A percentile compares a stretch with the other conserved stretches of the same genome.
Evolutionary conservation across 2,113 vertebrate genomes (phyloP).

Genomic region (Stigmatopora nigra): DNA sequence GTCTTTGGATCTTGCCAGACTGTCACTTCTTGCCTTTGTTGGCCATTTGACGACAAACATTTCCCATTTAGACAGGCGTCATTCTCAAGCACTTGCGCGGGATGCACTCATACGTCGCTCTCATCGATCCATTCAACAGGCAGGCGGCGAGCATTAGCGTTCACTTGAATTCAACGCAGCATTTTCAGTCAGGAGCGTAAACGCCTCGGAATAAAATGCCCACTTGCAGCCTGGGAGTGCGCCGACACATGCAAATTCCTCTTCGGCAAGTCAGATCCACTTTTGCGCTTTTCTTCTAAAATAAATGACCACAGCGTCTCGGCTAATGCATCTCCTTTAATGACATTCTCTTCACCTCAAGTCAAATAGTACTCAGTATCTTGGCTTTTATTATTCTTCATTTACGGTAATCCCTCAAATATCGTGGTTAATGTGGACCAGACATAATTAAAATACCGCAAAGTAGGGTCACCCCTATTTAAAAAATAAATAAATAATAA

Average conservation of each 20-base stretch:
- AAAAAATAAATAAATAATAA: no score
- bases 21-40: background rate
- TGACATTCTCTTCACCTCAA: slow-evolving; percentile 24
- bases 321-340: slow-evolving; percentile 51
- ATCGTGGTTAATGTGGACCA: no score
- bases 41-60: background rate
- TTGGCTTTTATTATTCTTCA: slow-evolving; percentile 37
- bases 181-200: slow-evolving; percentile 35
- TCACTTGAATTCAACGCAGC: slow-evolving; percentile 49
- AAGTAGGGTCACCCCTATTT: no score
- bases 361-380: slow-evolving; percentile 54
- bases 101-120: slow-evolving; percentile 58
- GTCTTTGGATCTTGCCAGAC: no score
- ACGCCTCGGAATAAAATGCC: slow-evolving; percentile 12
- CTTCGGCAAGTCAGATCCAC: slow-evolving; percentile 7
- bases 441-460: no score
- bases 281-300: slow-evolving; percentile 10
- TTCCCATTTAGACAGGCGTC: slow-evolving; percentile 9
- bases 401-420: no score
- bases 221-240: slow-evolving; percentile 4
- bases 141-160: slow-evolving; percentile 51
- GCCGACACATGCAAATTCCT: slow-evolving; percentile 10
- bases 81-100: slow-evolving; percentile 41
- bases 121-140: slow-evolving; percentile 63
- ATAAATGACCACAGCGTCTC: slow-evolving; percentile 16